Evolutionary conservation across 2,888 invertebrate species (phyloP).

Genomic region (Chirona hameri): DNA sequence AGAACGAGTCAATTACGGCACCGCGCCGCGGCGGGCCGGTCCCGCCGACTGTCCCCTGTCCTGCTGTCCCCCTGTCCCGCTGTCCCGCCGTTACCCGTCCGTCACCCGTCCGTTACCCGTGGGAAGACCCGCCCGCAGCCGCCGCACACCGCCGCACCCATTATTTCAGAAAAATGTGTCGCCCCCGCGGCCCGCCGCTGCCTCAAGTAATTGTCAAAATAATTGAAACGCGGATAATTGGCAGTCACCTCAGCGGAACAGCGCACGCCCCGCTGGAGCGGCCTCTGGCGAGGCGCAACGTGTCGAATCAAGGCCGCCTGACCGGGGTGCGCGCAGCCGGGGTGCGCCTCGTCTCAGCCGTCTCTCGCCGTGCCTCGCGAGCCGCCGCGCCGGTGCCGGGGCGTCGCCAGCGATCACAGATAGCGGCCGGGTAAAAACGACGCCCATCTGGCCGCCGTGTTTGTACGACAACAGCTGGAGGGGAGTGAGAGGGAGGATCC

Average conservation of each 20-base stretch:
- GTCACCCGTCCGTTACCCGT: neutral
- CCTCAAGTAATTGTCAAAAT: neutral
- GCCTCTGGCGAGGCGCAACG: neutral
- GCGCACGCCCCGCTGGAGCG: neutral
- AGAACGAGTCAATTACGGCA: conserved; percentile 6
- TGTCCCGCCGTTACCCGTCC: neutral
- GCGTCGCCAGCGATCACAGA: too few species aligned
- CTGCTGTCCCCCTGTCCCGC: too few species aligned
- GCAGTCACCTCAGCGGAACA: neutral
- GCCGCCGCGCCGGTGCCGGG: too few species aligned
- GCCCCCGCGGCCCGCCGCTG: neutral
- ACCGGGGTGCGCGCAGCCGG: too few species aligned
- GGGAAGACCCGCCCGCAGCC: neutral
- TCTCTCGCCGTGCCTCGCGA: too few species aligned
- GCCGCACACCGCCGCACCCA: neutral
- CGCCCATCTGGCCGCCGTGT: too few species aligned
- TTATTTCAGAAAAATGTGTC: conserved; percentile 1
- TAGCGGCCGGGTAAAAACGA: too few species aligned
- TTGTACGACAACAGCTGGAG: too few species aligned
- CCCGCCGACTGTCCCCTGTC: too few species aligned
- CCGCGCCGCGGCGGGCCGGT: neutral
- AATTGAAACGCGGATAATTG: conserved; percentile 13
- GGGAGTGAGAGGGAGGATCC: too few species aligned
- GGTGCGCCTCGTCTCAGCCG: too few species aligned
- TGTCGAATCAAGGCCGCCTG: too few species aligned